Evolutionary conservation across 2,797 vertebrate genomes (phyloP), one percentile per base, ranked within the genome.

Genomic region (Halcyon chelicuti): DNA sequence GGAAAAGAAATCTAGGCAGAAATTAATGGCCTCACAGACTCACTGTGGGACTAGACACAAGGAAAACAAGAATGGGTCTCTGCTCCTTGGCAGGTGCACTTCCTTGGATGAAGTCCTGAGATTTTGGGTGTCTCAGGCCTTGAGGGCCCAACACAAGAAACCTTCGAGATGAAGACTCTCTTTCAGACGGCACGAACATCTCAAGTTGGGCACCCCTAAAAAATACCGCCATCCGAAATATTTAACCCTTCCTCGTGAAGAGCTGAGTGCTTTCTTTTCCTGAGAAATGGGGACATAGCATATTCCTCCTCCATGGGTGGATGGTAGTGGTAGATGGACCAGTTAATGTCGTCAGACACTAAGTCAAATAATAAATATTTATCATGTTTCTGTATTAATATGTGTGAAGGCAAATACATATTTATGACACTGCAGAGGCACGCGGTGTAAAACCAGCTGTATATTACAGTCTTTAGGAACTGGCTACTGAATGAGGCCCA

Each of bases 321-420:
- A 74, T 26, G 23, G 42, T 42, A 42, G 42, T 23, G 39, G 67
- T 91, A 82, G 85, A 81, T 29, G n/a, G 78, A 86, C 61, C 25
- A 65, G 58, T 60, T 81, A 61, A 94, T 19, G n/a, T 47, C 89
- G 90, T 88, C 16, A 91, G 75, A 90, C 73, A 35, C 61, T 46
- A 58, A 80, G 84, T 91, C 75, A 91, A 93, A 81, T 14, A 21
- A 93, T 96, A 96, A 94, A 93, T 96, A 95, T 96, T 94, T 96
- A 93, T 94, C 33, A 47, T 6, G 33, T 46, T 93, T 82, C 94
- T 77, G 49, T 93, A 88, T 91, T 95, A 95, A 91, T 90, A 93
- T 1, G 2, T 93, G 85, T 29, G 70, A 96, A 90, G 57, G 66
- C 52, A 67, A 91, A 94, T 95, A 87, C 93, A 93, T 94, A 96